Conservation (phyloP, 2,113 vertebrate genomes). For the Galemys pyrenaicus region DNA sequence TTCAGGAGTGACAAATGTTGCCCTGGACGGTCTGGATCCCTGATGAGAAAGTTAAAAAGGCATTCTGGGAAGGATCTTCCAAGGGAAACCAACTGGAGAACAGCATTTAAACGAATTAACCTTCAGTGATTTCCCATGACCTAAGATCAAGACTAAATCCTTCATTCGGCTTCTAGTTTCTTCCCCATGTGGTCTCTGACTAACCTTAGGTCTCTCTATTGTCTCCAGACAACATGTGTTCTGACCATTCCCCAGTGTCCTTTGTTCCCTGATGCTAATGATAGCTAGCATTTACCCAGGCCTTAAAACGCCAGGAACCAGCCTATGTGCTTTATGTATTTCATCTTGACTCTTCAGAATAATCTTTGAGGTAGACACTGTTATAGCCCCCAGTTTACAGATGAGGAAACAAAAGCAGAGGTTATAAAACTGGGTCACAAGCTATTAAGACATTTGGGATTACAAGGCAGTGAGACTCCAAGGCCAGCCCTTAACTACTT, state of each 20-base stretch:
- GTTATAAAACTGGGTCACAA: conserved; percentile 33
- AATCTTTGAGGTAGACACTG: neutral
- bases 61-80: conserved; percentile 23
- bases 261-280: conserved; percentile 58
- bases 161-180: conserved; percentile 29
- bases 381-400: neutral
- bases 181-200: conserved; percentile 53
- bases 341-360: conserved; percentile 48
- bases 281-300: conserved; percentile 11
- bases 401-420: conserved; percentile 32
- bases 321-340: neutral
- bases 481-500: neutral
- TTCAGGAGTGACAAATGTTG: conserved; percentile 33
- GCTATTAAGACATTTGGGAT: neutral
- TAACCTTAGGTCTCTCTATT: conserved; percentile 60
- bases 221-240: conserved; percentile 43
- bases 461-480: neutral
- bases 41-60: neutral
- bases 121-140: conserved; percentile 64
- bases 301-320: conserved; percentile 46
- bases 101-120: conserved; percentile 54
- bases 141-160: conserved; percentile 60
- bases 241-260: conserved; percentile 16
- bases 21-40: neutral
- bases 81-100: conserved; percentile 28